Percentiles rank a stretch among this genome's conserved stretches.
These are phyloP conservation scores for Cheirogaleus major DNA, from an alignment of 2,797 vertebrate genomes.

Conservation along the genomic window DNA sequence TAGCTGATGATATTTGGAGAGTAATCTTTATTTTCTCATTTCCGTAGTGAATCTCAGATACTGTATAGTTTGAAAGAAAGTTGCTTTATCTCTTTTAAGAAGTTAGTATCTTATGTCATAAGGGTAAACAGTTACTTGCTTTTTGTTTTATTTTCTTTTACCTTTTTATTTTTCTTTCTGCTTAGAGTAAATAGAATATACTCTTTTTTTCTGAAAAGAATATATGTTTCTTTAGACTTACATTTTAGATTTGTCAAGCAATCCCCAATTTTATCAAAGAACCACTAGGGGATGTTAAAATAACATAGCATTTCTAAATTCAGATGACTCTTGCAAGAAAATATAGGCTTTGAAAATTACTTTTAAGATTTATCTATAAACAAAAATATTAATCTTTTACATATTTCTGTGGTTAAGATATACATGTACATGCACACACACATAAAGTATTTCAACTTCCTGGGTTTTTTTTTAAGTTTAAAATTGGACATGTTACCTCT, in stretches of 20 bases:
- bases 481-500: not conserved
- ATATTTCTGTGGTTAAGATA: not conserved
- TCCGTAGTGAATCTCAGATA: not conserved
- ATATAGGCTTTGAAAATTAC: not conserved
- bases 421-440: not conserved
- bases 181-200: not conserved
- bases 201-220: conserved; percentile 33
- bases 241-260: not conserved
- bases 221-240: not conserved
- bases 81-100: not conserved
- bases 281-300: not conserved
- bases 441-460: not conserved
- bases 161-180: not conserved
- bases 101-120: not conserved
- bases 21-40: not conserved
- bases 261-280: conserved; percentile 18
- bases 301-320: conserved; percentile 16
- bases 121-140: not conserved
- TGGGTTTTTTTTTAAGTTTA: not conserved
- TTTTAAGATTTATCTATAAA: not conserved
- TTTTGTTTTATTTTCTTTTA: not conserved
- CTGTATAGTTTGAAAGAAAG: not conserved
- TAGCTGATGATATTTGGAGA: not conserved
- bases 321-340: not conserved
- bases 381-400: not conserved